Conservation (phyloP, 2,888 invertebrate genomes). For the Drosophila mimetica region DNA sequence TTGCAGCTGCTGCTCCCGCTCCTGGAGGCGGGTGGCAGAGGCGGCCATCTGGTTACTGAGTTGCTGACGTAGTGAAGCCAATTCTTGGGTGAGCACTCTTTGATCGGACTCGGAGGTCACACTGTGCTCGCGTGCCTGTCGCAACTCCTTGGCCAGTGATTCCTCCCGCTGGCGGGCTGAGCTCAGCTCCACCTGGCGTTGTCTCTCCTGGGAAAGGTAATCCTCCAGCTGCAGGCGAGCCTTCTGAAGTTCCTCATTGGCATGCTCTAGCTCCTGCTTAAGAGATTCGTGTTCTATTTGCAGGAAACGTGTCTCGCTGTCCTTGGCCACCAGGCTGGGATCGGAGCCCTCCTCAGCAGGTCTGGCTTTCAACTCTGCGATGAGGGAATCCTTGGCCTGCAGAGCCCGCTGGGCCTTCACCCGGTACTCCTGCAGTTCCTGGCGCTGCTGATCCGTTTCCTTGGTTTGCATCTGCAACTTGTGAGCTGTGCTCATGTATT, state of each 20-base stretch:
- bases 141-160: slow-evolving; percentile 67
- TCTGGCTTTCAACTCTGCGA: slow-evolving; percentile 86
- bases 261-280: slow-evolving; percentile 81
- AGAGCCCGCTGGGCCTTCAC: slow-evolving; percentile 91
- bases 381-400: slow-evolving; percentile 91
- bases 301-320: slow-evolving; percentile 72
- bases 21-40: slow-evolving; percentile 73
- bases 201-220: slow-evolving; percentile 56
- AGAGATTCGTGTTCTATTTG: slow-evolving; percentile 88
- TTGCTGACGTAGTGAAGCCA: slow-evolving; percentile 83
- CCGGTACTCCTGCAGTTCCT: slow-evolving; percentile 90
- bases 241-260: slow-evolving; percentile 69
- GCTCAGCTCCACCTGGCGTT: slow-evolving; percentile 59
- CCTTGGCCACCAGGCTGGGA: slow-evolving; percentile 54
- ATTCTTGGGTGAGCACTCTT: slow-evolving; percentile 83
- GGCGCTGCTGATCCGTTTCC: slow-evolving; percentile 84
- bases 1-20: slow-evolving; percentile 81
- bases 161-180: slow-evolving; percentile 65
- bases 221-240: slow-evolving; percentile 72
- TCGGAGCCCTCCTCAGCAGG: slow-evolving; percentile 18
- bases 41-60: slow-evolving; percentile 81
- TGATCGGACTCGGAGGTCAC: slow-evolving; percentile 83
- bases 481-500: slow-evolving; percentile 84
- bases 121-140: slow-evolving; percentile 85
- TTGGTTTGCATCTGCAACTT: slow-evolving; percentile 85